A percentile compares a stretch with the other conserved stretches of the same genome.
Evolutionary conservation across 2,888 invertebrate genomes (phyloP).

Genomic region (Liodrosophila aerea): DNA sequence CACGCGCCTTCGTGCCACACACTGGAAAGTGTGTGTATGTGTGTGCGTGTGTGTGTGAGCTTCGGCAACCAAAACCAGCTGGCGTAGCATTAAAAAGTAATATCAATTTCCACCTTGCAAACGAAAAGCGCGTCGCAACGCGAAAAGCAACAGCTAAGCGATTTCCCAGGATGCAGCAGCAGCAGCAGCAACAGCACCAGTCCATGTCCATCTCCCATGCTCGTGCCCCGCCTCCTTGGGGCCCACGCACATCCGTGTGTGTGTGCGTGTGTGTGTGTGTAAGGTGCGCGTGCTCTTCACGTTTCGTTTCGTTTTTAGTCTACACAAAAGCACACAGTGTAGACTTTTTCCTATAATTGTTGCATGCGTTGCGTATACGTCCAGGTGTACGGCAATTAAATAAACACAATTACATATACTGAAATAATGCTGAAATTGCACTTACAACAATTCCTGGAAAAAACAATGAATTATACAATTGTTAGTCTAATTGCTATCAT

Average conservation of each 20-base stretch:
- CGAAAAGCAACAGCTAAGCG: slow-evolving; percentile 74
- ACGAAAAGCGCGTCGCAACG: slow-evolving; percentile 55
- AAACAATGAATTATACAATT: too few relatives aligned
- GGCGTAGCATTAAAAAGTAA: slow-evolving; percentile 78
- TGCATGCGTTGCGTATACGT: slow-evolving; percentile 62
- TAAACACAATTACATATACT: neutral
- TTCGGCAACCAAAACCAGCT: slow-evolving; percentile 54
- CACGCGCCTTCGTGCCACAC: slow-evolving; percentile 45
- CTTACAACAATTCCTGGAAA: too few relatives aligned
- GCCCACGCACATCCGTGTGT: slow-evolving; percentile 52
- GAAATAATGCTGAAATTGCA: too few relatives aligned
- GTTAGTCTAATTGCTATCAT: too few relatives aligned
- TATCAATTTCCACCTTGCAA: slow-evolving; percentile 77
- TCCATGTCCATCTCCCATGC: neutral
- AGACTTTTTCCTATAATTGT: slow-evolving; percentile 72
- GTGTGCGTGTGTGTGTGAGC: slow-evolving; percentile 2
- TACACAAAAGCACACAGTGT: slow-evolving; percentile 51
- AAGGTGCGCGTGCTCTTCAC: slow-evolving; percentile 69
- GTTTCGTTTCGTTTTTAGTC: slow-evolving; percentile 33
- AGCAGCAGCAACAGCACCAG: slow-evolving; percentile 38
- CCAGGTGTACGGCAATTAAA: slow-evolving; percentile 31
- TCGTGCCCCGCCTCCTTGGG: slow-evolving; percentile 52
- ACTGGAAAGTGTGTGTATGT: slow-evolving; percentile 45
- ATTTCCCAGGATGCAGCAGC: slow-evolving; percentile 74
- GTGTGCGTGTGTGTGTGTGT: too few relatives aligned